Conservation (phyloP, 1,140 invertebrate genomes). For the Drosophila ananassae region DNA sequence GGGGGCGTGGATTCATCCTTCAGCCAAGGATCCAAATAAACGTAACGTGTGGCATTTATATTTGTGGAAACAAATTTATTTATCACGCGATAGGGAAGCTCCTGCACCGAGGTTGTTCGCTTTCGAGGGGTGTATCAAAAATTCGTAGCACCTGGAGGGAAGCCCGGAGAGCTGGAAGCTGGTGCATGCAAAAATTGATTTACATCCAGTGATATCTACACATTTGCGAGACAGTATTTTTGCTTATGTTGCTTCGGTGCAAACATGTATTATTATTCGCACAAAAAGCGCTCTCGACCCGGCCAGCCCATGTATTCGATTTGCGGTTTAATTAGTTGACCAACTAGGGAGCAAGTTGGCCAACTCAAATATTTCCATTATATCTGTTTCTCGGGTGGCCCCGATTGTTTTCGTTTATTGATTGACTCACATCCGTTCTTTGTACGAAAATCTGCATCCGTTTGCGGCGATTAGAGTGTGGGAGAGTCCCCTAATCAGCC, state of each 20-base stretch:
- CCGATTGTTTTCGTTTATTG: conserved; percentile 26
- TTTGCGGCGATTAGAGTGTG: conserved; percentile 35
- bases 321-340: conserved; percentile 75
- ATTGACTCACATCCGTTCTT: conserved; percentile 58
- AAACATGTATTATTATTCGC: conserved; percentile 49
- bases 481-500: conserved; percentile 35
- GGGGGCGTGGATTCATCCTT: conserved; percentile 7
- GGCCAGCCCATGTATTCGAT: conserved; percentile 60
- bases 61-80: conserved; percentile 77
- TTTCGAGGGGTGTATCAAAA: conserved; percentile 43
- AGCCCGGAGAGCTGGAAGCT: too few relatives aligned
- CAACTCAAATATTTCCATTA: conserved; percentile 17
- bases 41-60: conserved; percentile 79
- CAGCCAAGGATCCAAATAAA: conserved; percentile 50
- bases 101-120: conserved; percentile 41
- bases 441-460: conserved; percentile 32
- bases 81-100: conserved; percentile 36
- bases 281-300: conserved; percentile 56
- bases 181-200: conserved; percentile 67
- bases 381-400: conserved; percentile 19
- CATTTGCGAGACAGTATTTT: not conserved
- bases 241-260: not conserved
- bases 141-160: conserved; percentile 11
- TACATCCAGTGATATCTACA: conserved; percentile 20
- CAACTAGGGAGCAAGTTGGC: conserved; percentile 27